Evolutionary conservation across 2,797 vertebrate genomes (phyloP), one percentile per base, ranked within the genome.

Genomic region (Karalla daura): DNA sequence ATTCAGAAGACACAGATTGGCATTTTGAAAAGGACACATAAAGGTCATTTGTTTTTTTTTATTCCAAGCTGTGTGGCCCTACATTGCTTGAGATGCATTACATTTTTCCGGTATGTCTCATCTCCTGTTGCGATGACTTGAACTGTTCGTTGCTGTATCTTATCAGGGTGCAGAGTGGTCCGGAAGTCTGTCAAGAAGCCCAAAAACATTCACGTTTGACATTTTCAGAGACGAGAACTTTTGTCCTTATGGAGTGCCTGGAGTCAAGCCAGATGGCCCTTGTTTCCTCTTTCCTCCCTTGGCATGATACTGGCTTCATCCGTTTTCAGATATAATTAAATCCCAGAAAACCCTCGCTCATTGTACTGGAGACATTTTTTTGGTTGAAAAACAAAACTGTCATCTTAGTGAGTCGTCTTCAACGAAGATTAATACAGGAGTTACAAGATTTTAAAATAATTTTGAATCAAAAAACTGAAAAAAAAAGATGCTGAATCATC

Each of bases 11-110:
- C 76, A 79, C 76, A 69, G 60, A 74, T 27, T 86, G 84, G 61
- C 82, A 85, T 89, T 89, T 88, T 68, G 70, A 80, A 86, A 89
- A 87, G 80, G 78, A 82, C 85, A 88, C 12, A 14, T 68, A 86
- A 89, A 89, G 84, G 85, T 86, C 78, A 76, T 73, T 69, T 71
- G 53, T 80, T 80, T 69, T 80, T 80, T 69, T 74, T n/a, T 52
- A 39, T 72, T 81, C 64, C 5, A 12, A 63, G 56, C 72, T 14
- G 21, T 47, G 64, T 79, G 80, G 41, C 64, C 52, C 64, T 23
- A 40, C 61, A 60, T 56, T 70, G 47, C 66, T 69, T 46, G 37
- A 65, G 58, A 76, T 74, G 67, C 18, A 4, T 71, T 74, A 32
- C 47, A 23, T 56, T 71, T 63, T 63, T 41, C 49, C 53, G 44